Conservation (phyloP, 2,797 vertebrate genomes). For the Scyliorhinus canicula region DNA sequence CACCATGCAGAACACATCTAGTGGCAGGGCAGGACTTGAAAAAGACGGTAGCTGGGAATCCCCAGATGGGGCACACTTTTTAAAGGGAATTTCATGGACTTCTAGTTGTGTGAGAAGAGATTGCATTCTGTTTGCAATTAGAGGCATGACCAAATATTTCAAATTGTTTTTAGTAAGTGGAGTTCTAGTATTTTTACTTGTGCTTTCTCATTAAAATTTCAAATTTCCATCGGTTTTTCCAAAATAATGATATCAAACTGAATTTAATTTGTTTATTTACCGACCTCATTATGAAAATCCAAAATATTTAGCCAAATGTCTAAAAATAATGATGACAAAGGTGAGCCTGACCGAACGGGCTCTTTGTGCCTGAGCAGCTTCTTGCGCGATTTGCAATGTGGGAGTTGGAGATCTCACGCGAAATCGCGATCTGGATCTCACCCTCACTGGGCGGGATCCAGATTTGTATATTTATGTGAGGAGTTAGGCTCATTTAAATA, state of each 20-base stretch:
- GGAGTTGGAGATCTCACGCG: too few relatives aligned
- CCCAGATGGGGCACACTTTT: too few relatives aligned
- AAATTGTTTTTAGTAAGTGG: background rate
- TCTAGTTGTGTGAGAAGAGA: background rate
- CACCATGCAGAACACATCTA: too few relatives aligned
- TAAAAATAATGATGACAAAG: background rate
- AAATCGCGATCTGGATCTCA: too few relatives aligned
- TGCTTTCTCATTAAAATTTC: background rate
- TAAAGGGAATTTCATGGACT: background rate
- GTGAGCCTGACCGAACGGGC: too few relatives aligned
- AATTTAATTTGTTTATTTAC: background rate
- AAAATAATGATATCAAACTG: background rate
- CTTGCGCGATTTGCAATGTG: too few relatives aligned
- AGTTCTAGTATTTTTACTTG: background rate
- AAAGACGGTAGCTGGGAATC: too few relatives aligned
- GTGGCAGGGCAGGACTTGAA: too few relatives aligned
- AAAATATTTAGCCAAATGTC: background rate
- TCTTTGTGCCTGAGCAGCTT: too few relatives aligned
- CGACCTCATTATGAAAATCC: background rate
- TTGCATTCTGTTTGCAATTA: conserved; percentile 9
- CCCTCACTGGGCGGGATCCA: too few relatives aligned
- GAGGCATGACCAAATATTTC: background rate
- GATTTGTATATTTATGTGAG: too few relatives aligned
- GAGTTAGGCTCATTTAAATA: too few relatives aligned
- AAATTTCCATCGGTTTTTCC: background rate